phyloP scores from a whole-genome alignment of 1,140 invertebrate genomes.

The Manduca sexta region DNA sequence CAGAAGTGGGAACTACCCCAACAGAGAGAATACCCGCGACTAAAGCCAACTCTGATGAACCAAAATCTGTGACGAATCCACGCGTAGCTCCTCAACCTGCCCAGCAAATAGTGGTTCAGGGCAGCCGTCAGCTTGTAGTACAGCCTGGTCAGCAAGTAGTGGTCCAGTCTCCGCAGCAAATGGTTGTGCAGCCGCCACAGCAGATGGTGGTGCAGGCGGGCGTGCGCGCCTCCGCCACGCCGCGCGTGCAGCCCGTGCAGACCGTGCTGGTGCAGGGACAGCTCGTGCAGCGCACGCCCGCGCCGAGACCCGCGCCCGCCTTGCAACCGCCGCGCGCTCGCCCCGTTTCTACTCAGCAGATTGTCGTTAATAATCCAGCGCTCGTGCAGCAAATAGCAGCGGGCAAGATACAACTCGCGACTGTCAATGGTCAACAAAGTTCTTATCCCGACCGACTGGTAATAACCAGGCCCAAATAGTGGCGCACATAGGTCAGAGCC shows the following conservation, averaged over 20 bases:
- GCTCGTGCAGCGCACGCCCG: constrained; percentile 30
- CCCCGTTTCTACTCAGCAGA: constrained; percentile 72
- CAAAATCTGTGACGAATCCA: constrained; percentile 13
- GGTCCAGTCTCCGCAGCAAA: constrained; percentile 38
- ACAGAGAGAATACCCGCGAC: constrained; percentile 15
- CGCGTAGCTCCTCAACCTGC: constrained; percentile 20
- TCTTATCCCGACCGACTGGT: constrained; percentile 79
- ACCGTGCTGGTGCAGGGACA: constrained; percentile 59
- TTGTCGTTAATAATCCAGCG: constrained; percentile 83
- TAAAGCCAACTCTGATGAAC: constrained; percentile 27
- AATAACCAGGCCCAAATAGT: constrained; percentile 82
- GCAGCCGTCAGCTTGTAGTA: constrained; percentile 38
- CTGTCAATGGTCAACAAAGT: constrained; percentile 89
- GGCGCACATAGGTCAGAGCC: constrained; percentile 72
- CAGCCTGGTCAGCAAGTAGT: constrained; percentile 38
- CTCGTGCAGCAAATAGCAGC: constrained; percentile 84
- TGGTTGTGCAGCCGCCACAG: constrained; percentile 52
- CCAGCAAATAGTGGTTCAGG: constrained; percentile 31
- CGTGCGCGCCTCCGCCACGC: constrained; percentile 20
- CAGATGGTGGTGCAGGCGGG: constrained; percentile 56
- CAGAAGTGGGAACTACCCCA: constrained; percentile 13
- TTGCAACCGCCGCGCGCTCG: constrained; percentile 31
- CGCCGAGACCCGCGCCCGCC: constrained; percentile 17
- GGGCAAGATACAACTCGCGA: constrained; percentile 87
- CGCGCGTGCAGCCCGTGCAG: constrained; percentile 37